phyloP scores from a whole-genome alignment of 1,140 invertebrate species.

The Brachionus plicatilis region DNA sequence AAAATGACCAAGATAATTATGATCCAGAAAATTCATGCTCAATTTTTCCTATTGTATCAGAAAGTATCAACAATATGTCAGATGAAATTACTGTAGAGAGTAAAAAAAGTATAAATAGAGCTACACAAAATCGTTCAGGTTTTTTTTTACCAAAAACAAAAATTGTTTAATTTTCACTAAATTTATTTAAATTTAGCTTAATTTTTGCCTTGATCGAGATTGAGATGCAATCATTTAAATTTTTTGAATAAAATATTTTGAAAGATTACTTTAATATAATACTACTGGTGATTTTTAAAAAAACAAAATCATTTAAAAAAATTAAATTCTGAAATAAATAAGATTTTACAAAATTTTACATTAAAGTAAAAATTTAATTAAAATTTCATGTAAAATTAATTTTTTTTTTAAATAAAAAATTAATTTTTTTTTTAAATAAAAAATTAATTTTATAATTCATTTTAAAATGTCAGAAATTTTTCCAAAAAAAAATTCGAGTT shows the following conservation, averaged over 20 bases:
- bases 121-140: neutral
- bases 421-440: too few relatives aligned
- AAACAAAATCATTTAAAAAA: neutral
- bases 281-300: too few relatives aligned
- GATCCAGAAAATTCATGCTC: neutral
- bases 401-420: too few relatives aligned
- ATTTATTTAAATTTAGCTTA: neutral
- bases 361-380: too few relatives aligned
- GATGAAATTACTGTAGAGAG: neutral
- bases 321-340: neutral
- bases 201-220: neutral
- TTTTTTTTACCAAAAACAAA: neutral
- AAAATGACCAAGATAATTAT: neutral
- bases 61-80: neutral
- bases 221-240: neutral
- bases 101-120: neutral
- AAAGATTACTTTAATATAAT: too few relatives aligned
- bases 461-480: too few relatives aligned
- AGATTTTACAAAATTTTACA: too few relatives aligned
- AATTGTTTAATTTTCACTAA: neutral
- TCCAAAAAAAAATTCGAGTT: too few relatives aligned
- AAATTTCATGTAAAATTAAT: too few relatives aligned
- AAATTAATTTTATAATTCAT: too few relatives aligned
- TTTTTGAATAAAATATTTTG: neutral
- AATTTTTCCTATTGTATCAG: neutral